Evolutionary conservation across 2,797 vertebrate species (phyloP).

Genomic region (Propithecus deckenii): DNA sequence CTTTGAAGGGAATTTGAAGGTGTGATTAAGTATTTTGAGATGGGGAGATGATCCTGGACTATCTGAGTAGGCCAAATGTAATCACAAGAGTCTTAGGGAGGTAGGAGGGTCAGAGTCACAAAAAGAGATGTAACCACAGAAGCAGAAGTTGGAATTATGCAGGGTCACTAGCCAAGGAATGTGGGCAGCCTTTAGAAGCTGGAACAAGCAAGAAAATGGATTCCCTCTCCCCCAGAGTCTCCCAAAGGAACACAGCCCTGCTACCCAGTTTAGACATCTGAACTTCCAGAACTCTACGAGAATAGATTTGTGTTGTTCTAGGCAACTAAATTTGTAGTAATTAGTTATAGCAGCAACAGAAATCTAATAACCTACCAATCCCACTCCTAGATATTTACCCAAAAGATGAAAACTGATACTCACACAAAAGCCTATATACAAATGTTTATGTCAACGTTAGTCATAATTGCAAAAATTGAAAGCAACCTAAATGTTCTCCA

Average conservation of each 20-base stretch:
- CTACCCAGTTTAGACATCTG: not conserved
- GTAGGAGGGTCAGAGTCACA: not conserved
- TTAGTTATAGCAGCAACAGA: not conserved
- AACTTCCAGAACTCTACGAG: not conserved
- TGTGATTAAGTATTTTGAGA: not conserved
- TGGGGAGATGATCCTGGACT: not conserved
- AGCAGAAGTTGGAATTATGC: not conserved
- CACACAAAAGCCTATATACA: no score
- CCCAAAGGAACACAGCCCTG: not conserved
- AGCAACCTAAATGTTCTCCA: conserved; percentile 7
- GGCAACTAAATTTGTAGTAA: not conserved
- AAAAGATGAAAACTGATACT: not conserved
- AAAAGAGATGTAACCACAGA: not conserved
- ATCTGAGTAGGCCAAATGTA: not conserved
- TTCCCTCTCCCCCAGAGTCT: not conserved
- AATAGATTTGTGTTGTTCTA: not conserved
- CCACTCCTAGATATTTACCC: not conserved
- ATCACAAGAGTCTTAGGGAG: not conserved
- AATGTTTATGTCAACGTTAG: not conserved
- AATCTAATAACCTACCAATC: not conserved
- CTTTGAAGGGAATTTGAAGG: not conserved
- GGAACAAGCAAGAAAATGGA: not conserved
- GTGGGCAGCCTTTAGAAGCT: not conserved
- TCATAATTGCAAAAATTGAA: not conserved
- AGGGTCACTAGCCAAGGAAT: not conserved